Base-by-base conservation (phyloP, 1,140 invertebrate genomes). In the Drosophila murphyi region DNA sequence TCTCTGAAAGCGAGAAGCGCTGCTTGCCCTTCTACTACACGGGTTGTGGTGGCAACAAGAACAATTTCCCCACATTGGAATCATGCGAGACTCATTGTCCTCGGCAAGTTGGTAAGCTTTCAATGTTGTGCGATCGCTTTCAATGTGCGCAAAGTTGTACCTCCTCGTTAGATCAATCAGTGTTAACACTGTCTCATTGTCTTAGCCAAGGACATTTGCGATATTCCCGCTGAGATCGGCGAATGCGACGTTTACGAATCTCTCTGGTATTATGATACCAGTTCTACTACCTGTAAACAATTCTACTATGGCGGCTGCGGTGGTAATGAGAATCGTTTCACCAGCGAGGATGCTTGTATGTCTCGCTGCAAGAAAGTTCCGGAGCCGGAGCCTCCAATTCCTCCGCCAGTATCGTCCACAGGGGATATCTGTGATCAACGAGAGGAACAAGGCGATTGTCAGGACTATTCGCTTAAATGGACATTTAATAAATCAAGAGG, bases 21-120 rank as follows among this genome's bases (percentile, higher is more conserved):
- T 99, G 98, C 95, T 94, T 96, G 94, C 97, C 97, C 50, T 99
- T 99, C 94, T 98, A 98, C 95, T 99, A 97, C 94, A 96, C 95
- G 68, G 98, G 98, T 74, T 98, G 97, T 93, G 95, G 95, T 78
- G 98, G 97, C 72, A 99, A 98, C 94, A 94, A 94, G 86, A 98
- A 98, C 94, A 96, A 96, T 90, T 99, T 97, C 94, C 94, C 94
- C 47, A 95, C 94, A 90, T 94, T 95, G 92, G 94, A 95, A 72
- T 94, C 95, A 92, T 99, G 98, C 93, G 95, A 96, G 85, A 92
- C 94, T 60, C 94, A 95, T 82, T 99, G 98, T 93, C 96, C 97
- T 45, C 93, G 95, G 59, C 94, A 95, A 90, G 95, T 96, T 80
- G 96, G 96, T 97, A 94, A 96, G 96, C 78, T 77, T 82, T 80